phyloP scores from a whole-genome alignment of 2,113 vertebrate species.

The Synchiropus splendidus region DNA sequence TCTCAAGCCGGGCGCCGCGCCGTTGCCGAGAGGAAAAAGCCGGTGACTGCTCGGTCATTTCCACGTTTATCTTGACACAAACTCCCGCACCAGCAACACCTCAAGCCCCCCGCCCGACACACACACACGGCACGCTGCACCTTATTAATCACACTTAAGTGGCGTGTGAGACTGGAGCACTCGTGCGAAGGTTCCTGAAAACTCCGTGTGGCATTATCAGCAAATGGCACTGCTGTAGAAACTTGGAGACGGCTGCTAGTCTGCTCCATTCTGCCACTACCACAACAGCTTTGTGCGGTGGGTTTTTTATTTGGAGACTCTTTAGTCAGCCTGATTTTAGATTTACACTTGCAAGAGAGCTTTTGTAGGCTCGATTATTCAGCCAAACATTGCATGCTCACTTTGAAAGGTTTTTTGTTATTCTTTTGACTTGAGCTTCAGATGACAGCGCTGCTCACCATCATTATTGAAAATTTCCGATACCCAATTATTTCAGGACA shows the following conservation, averaged over 20 bases:
- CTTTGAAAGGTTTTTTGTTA: no score
- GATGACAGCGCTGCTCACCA: background rate
- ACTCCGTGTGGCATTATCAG: conserved; percentile 58
- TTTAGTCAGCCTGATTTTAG: conserved; percentile 35
- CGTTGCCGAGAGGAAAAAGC: conserved; percentile 48
- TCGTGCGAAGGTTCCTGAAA: conserved; percentile 51
- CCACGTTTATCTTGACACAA: conserved; percentile 67
- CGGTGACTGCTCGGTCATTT: conserved; percentile 59
- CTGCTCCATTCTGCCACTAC: conserved; percentile 36
- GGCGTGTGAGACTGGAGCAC: conserved; percentile 61
- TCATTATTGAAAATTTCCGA: no score
- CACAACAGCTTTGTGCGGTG: conserved; percentile 29
- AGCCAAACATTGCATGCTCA: background rate
- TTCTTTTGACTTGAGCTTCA: background rate
- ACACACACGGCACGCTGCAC: conserved; percentile 38
- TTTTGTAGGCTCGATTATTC: conserved; percentile 13
- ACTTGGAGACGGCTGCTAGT: conserved; percentile 34
- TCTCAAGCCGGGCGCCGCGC: conserved; percentile 48
- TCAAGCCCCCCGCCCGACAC: conserved; percentile 5
- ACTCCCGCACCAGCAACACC: conserved; percentile 37
- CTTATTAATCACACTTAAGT: conserved; percentile 76
- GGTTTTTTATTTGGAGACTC: conserved; percentile 20
- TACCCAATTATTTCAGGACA: background rate
- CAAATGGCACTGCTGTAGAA: conserved; percentile 41
- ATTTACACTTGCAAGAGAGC: conserved; percentile 8